Conservation (phyloP, 2,797 vertebrate genomes). For the Myotis planiceps region DNA sequence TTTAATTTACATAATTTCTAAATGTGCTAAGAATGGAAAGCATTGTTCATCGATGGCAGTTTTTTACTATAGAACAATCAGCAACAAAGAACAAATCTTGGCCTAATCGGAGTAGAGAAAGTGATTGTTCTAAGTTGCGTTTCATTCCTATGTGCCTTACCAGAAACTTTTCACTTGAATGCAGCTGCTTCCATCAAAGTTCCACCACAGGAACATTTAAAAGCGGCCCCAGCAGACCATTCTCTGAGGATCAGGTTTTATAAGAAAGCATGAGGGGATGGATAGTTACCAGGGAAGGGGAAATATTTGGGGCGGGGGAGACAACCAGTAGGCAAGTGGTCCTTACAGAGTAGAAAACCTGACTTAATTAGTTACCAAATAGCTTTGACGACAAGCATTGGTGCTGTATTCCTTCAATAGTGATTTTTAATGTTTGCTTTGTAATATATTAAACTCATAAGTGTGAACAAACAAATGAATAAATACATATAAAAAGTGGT, state of each 20-base stretch:
- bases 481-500: background rate
- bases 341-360: background rate
- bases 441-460: background rate
- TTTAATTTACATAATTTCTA: slow-evolving; percentile 73
- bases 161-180: slow-evolving; percentile 37
- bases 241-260: slow-evolving; percentile 19
- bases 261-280: background rate
- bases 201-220: background rate
- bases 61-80: slow-evolving; percentile 69
- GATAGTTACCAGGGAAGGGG: background rate
- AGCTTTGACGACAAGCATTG: background rate
- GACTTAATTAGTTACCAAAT: background rate
- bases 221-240: background rate
- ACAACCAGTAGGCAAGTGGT: background rate
- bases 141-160: background rate
- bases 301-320: background rate
- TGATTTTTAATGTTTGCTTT: background rate
- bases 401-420: background rate
- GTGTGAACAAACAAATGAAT: background rate
- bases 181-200: slow-evolving; percentile 4
- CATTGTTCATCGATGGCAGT: slow-evolving; percentile 60
- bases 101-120: background rate
- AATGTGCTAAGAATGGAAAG: slow-evolving; percentile 74
- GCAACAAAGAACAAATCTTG: slow-evolving; percentile 48
- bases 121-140: background rate